Percentiles rank a stretch among this genome's conserved stretches.
Conservation (phyloP, 2,113 vertebrate genomes). For the Catharus fuscescens region DNA sequence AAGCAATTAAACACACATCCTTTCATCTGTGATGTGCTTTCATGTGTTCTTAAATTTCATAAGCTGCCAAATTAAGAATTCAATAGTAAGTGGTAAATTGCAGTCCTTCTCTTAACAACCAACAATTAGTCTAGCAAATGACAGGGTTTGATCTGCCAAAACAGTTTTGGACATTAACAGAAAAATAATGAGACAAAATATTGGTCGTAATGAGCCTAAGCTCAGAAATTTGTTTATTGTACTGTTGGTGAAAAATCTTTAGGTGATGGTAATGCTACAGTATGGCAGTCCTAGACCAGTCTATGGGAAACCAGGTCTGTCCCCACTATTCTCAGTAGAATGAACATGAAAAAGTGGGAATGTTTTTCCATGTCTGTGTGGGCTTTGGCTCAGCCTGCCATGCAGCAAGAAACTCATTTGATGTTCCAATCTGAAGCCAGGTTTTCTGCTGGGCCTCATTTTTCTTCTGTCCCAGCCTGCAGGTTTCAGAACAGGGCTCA, state of each 20-base stretch:
- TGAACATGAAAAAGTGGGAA: background rate
- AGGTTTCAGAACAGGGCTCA: background rate
- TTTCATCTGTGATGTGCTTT: constrained; percentile 27
- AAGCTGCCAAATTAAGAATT: constrained; percentile 37
- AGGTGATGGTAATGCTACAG: background rate
- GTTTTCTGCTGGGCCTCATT: background rate
- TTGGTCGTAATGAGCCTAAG: background rate
- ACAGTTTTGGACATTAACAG: background rate
- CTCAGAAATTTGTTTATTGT: background rate
- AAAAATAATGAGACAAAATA: background rate
- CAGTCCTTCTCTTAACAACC: background rate
- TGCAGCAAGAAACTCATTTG: background rate
- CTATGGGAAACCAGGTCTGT: background rate
- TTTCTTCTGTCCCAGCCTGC: background rate
- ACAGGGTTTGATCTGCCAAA: background rate
- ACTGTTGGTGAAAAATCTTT: background rate
- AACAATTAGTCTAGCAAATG: constrained; percentile 11
- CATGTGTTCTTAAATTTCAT: constrained; percentile 38
- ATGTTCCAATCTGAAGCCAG: background rate
- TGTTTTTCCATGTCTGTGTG: background rate
- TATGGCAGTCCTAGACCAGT: background rate
- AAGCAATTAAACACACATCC: background rate
- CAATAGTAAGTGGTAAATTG: constrained; percentile 16
- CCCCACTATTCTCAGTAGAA: background rate
- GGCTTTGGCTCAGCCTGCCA: background rate